Base-by-base conservation (phyloP, 92 coral and sea anemone species). In the Porites rus region DNA sequence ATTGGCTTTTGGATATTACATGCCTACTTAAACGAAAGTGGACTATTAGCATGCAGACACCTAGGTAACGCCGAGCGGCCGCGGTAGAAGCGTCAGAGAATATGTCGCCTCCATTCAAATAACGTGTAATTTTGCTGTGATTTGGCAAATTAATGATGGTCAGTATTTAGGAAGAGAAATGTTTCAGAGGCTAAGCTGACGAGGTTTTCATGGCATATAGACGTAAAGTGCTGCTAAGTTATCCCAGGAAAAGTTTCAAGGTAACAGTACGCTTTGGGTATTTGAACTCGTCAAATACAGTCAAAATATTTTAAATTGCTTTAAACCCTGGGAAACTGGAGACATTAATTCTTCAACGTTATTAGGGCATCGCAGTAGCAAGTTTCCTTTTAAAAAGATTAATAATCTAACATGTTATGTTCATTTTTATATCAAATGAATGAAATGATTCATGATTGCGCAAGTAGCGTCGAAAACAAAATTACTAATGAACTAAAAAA, bases 61-160 rank as follows among this genome's bases (percentile, higher is more conserved):
- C 86, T 38, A 16, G 86, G 86, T 58, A 81, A 81, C 77, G 59
- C 77, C 25, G 8, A 17, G 67, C 60, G 59, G 43, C 46, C 46
- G 46, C n/a, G 58, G 13, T 46, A 14, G 10, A 14, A 65, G 82
- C 65, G 69, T 77, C 85, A 69, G 77, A 17, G 77, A 70, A 70
- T 28, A 72, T 72, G 77, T 69, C 77, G 22, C 75, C 75, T 4
- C 24, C 61, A 67, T 67, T 58, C 38, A 70, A 70, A 69, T 81
- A 8, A 46, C 46, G n/a, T 38, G 67, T 50, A 56, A 46, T 81
- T 28, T 25, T 8, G 76, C 54, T 20, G 67, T 71, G 76, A 58
- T 56, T 81, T 72, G 19, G 43, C 52, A 20, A 70, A 16, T 70
- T 70, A 19, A 28, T 56, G 65, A 19, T 19, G 28, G 46, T 31